These are phyloP conservation scores for Rissa tridactyla DNA, from an alignment of 2,113 vertebrate species.

Conservation along the genomic window DNA sequence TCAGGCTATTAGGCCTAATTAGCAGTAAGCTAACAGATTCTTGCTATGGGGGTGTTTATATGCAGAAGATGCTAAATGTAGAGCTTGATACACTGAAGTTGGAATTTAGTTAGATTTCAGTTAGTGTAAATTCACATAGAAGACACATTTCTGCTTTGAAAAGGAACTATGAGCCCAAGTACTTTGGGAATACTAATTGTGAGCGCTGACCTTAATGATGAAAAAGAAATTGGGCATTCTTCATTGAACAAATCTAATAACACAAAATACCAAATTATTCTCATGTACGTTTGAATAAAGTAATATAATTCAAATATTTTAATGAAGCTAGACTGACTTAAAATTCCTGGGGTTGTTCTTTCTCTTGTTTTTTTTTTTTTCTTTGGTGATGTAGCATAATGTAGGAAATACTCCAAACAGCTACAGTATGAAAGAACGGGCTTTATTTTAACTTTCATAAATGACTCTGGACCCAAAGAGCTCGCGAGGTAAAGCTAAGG, in stretches of 20 bases:
- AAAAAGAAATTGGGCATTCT: neutral
- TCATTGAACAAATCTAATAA: neutral
- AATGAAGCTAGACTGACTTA: neutral
- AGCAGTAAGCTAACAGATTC: constrained; percentile 17
- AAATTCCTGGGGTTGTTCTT: neutral
- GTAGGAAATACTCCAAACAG: neutral
- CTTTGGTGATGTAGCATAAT: neutral
- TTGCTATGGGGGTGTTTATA: constrained; percentile 1
- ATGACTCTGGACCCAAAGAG: neutral
- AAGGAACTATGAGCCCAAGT: neutral
- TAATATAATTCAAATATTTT: neutral
- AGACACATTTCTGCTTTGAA: neutral
- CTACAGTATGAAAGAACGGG: neutral
- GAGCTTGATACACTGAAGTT: neutral
- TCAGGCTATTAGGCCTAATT: constrained; percentile 41
- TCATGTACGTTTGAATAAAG: neutral
- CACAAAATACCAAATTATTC: neutral
- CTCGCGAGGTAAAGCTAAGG: neutral
- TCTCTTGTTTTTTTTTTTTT: neutral
- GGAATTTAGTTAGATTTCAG: neutral
- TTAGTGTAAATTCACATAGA: neutral
- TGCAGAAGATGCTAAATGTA: constrained; percentile 3
- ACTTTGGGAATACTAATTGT: neutral
- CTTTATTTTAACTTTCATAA: neutral
- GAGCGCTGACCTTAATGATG: neutral